Base-by-base conservation (phyloP, 2,888 invertebrate species). In the Scotopteryx bipunctaria region DNA sequence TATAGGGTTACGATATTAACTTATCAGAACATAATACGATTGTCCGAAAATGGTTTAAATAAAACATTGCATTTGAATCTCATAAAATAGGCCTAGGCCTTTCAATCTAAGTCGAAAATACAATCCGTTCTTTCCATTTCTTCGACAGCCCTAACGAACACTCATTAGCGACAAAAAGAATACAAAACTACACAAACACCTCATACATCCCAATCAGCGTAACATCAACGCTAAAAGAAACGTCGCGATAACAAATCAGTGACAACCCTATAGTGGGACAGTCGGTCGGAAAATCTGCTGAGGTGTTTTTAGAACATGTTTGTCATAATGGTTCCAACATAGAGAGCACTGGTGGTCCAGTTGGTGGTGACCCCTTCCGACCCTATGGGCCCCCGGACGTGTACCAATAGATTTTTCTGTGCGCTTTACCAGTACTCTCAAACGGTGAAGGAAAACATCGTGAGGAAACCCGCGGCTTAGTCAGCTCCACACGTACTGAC, bases 141-240 rank as follows among this genome's bases (percentile, higher is more conserved):
- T 55, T 55, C 40, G 51, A 61, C 73, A 77, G 67, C 71, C 72
- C 74, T 80, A 81, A 75, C 75, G 72, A 76, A 75, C 67, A 73
- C 75, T 85, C 83, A 85, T 86, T 86, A 85, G 80, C 61, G 69
- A 68, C 69, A 76, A 78, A 78, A 78, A 81, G 73, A 73, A 76
- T 67, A 75, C 73, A 76, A 76, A 78, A 76, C 77, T 72, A 68
- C 66, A 70, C 72, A 71, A 76, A 78, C 81, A 83, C 78, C 81
- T 83, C 85, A 76, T 82, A 78, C 78, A 76, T 82, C 78, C 82
- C 83, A 85, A 87, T 87, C 86, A 86, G 71, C 69, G 78, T 68
- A 78, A 77, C 79, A 84, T 86, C 86, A 85, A 66, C 69, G 77
- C 69, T 85, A 83, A 86, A 82, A 86, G 85, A 85, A 84, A 83